Evolutionary conservation across 2,797 vertebrate genomes (phyloP).

Genomic region (Liasis olivaceus): DNA sequence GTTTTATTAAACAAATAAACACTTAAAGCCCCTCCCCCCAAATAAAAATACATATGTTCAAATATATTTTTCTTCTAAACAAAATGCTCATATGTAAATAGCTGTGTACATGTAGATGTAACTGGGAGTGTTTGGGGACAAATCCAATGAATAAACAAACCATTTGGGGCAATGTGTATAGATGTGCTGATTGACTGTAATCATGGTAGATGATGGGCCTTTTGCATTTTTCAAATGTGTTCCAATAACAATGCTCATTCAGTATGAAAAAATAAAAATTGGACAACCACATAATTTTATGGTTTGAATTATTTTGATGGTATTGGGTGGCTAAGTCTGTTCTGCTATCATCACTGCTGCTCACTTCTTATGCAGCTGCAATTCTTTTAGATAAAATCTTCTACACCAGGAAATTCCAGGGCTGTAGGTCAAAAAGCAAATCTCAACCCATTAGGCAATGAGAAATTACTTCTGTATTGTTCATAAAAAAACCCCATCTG

Average conservation of each 20-base stretch:
- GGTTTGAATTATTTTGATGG: conserved; percentile 3
- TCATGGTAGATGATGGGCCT: not conserved
- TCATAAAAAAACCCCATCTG: not conserved
- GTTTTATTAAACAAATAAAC: not conserved
- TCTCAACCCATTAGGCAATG: not conserved
- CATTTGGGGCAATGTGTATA: not conserved
- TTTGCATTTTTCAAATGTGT: not conserved
- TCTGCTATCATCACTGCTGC: not conserved
- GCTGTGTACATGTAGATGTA: not conserved
- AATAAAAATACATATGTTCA: not conserved
- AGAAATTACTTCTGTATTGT: not conserved
- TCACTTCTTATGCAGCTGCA: not conserved
- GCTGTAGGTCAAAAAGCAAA: not conserved
- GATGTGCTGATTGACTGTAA: not conserved
- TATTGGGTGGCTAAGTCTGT: not conserved
- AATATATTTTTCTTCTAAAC: not conserved
- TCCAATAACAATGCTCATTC: not conserved
- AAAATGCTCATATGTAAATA: not conserved
- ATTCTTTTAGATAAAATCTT: not conserved
- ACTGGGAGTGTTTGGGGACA: not conserved
- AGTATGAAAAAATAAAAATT: not conserved
- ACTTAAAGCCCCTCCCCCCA: not conserved
- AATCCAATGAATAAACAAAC: not conserved
- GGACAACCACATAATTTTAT: not conserved
- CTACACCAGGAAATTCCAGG: not conserved